phyloP scores from a whole-genome alignment of 1,140 invertebrate genomes.

The Phortica variegata region DNA sequence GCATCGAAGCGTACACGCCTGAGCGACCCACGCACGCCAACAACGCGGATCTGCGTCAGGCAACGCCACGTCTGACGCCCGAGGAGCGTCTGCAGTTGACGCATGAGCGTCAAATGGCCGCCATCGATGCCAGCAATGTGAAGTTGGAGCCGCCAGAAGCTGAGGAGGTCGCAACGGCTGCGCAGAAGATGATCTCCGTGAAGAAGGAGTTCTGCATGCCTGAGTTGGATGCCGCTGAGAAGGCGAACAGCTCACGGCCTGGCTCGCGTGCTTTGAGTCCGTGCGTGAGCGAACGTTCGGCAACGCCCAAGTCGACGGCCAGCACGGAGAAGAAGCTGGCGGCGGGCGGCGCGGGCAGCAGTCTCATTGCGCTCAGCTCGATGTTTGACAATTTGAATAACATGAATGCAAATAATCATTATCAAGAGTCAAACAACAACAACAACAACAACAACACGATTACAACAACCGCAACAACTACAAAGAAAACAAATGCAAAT shows the following conservation, averaged over 20 bases:
- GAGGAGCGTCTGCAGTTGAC: constrained; percentile 63
- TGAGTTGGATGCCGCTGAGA: no score
- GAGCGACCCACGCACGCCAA: no score
- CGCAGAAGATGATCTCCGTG: constrained; percentile 32
- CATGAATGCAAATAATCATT: constrained; percentile 50
- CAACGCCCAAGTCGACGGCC: constrained; percentile 60
- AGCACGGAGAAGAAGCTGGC: constrained; percentile 42
- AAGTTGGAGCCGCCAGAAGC: constrained; percentile 41
- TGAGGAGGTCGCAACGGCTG: constrained; percentile 10
- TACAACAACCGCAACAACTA: neutral
- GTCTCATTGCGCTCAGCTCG: constrained; percentile 81
- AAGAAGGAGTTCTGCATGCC: constrained; percentile 54
- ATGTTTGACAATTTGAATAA: constrained; percentile 84
- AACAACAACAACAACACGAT: constrained; percentile 33
- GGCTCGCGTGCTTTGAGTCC: no score
- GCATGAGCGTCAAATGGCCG: no score
- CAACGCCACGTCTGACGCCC: constrained; percentile 72
- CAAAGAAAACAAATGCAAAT: constrained; percentile 72
- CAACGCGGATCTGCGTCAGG: constrained; percentile 68
- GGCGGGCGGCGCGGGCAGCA: constrained; percentile 60
- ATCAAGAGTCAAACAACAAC: constrained; percentile 19
- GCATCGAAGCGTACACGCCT: constrained; percentile 72
- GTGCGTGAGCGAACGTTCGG: constrained; percentile 70
- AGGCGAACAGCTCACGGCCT: neutral
- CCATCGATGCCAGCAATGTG: constrained; percentile 17